Percentiles rank a stretch among this genome's conserved stretches.
These are phyloP conservation scores for Lysandra coridon DNA, from an alignment of 2,888 invertebrate species.

Conservation along the genomic window DNA sequence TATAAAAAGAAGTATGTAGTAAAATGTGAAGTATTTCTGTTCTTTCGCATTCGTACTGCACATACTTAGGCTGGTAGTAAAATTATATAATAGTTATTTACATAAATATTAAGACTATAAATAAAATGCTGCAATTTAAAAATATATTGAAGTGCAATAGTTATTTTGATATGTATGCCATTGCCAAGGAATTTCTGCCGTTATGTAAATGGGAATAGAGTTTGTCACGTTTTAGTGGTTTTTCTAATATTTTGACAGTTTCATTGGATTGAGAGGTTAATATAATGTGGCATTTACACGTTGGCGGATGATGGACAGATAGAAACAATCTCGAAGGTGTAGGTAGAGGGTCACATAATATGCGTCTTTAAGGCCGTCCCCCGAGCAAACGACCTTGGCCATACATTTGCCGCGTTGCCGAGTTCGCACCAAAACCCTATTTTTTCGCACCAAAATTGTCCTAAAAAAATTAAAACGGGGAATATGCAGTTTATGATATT, in stretches of 20 bases:
- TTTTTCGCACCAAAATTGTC: too few relatives aligned
- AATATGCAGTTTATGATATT: too few relatives aligned
- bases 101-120: not conserved
- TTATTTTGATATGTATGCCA: constrained; percentile 34
- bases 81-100: not conserved
- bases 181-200: constrained; percentile 36
- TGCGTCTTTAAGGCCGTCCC: too few relatives aligned
- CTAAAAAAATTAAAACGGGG: too few relatives aligned
- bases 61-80: not conserved
- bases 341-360: too few relatives aligned
- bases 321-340: too few relatives aligned
- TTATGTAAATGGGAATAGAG: constrained; percentile 26
- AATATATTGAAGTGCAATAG: constrained; percentile 17
- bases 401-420: too few relatives aligned
- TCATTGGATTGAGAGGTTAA: not conserved
- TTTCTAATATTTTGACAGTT: not conserved
- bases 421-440: too few relatives aligned
- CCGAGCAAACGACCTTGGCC: too few relatives aligned
- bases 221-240: not conserved
- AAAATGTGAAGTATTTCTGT: too few relatives aligned
- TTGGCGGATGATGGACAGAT: too few relatives aligned
- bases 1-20: too few relatives aligned
- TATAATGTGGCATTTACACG: not conserved
- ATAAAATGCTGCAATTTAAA: constrained; percentile 13
- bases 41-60: not conserved